Evolutionary conservation across 2,113 vertebrate genomes (phyloP).

Genomic region (Tetrax tetrax): DNA sequence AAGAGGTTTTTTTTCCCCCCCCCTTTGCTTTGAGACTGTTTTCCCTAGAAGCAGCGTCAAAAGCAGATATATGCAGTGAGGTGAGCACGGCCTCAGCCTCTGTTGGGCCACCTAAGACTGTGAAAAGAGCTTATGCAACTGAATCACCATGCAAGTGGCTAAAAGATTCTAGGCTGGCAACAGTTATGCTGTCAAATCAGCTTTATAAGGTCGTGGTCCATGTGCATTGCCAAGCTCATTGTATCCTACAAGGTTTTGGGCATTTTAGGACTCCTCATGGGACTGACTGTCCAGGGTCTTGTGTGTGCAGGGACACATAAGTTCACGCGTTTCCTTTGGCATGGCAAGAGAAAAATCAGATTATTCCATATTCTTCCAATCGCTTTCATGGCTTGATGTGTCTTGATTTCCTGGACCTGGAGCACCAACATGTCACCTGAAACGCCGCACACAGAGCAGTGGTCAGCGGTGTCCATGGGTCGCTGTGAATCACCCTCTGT

Average conservation of each 20-base stretch:
- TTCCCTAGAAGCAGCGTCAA: neutral
- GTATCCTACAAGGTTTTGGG: neutral
- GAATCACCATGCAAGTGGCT: neutral
- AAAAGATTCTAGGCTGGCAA: neutral
- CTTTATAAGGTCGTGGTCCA: neutral
- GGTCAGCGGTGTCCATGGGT: neutral
- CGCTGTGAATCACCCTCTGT: neutral
- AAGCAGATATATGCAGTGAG: neutral
- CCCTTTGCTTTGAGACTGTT: neutral
- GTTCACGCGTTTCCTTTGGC: neutral
- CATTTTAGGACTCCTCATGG: neutral
- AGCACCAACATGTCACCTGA: neutral
- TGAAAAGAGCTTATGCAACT: neutral
- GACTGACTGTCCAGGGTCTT: rapidly evolving
- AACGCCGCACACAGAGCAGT: neutral
- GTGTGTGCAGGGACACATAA: rapidly evolving
- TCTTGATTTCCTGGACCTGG: neutral
- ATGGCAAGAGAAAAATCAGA: neutral
- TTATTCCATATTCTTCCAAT: neutral
- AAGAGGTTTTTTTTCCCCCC: neutral
- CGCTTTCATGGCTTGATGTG: rapidly evolving
- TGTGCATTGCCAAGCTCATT: neutral
- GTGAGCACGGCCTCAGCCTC: neutral
- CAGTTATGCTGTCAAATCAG: neutral
- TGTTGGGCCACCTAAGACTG: neutral